Conservation (phyloP, 2,113 vertebrate species). For the Lepidothrix coronata region DNA sequence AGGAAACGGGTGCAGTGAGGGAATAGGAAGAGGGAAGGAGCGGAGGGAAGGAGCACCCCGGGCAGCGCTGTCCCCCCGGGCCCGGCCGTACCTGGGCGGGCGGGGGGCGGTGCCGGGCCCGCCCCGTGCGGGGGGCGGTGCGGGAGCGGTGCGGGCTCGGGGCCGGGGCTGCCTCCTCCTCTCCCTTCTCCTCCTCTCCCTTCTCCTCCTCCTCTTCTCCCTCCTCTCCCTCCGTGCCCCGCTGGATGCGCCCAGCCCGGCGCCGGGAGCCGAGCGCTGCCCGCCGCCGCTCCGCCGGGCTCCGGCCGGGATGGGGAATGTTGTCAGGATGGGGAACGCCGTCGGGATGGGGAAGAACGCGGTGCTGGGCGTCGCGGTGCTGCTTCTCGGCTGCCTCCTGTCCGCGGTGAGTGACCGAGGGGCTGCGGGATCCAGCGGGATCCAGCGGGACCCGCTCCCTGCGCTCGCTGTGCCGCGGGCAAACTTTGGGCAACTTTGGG, state of each 20-base stretch:
- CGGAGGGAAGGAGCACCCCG: not conserved
- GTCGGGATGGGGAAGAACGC: not conserved
- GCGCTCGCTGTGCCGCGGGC: not conserved
- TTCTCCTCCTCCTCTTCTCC: not conserved
- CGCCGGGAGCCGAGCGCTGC: not conserved
- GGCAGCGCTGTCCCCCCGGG: not conserved
- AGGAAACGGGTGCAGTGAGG: rapidly evolving
- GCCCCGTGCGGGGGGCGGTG: not conserved
- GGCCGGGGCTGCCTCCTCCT: not conserved
- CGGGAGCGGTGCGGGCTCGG: not conserved
- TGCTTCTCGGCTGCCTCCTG: not conserved
- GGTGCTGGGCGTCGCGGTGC: not conserved
- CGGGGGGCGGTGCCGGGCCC: not conserved
- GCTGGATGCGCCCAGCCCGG: not conserved
- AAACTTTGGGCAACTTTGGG: conserved; percentile 28
- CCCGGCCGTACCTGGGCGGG: not conserved
- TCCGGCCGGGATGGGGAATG: not conserved
- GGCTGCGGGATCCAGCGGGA: not conserved
- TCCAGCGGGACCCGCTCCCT: not conserved
- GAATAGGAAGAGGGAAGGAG: no score
- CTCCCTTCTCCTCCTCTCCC: not conserved
- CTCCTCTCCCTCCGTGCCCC: not conserved
- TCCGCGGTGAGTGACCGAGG: conserved; percentile 31
- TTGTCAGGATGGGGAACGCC: not conserved
- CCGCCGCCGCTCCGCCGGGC: not conserved